Evolutionary conservation across 2,888 invertebrate species (phyloP), one percentile per base, ranked within the genome.

Genomic region (Cordylochernes scorpioides): DNA sequence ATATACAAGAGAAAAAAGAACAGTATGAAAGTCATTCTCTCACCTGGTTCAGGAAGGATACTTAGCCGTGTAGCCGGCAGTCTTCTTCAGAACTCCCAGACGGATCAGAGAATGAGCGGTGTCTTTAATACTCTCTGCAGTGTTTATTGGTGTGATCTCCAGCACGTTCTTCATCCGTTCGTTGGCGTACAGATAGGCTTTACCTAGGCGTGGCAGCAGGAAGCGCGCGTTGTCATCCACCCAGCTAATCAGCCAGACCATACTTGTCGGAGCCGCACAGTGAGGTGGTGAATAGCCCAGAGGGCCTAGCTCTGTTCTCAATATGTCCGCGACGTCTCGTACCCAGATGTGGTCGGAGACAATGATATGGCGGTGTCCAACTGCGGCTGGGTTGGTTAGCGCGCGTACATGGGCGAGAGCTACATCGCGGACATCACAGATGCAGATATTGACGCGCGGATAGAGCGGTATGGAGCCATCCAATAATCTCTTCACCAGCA

Each of bases 71-170:
- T 42, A 44, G 15, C 39, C 35, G 28, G 35, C 36, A 2, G 45
- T 41, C 17, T 47, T 48, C 40, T 50, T 50, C 5, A 55, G 43
- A 19, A 58, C 45, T 18, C 57, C 58, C 17, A 46, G 43, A 29
- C 59, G 56, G 18, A 59, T 55, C 34, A 59, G 42, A 19, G 50
- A 48, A 43, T 58, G 52, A 6, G 50, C 55, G 52, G 58, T 59
- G 30, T 58, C 58, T 28, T 56, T 43, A 13, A 59, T 33, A 3
- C 55, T 52, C 13, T 51, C 47, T 27, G 51, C 48, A 7, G 48
- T 41, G 29, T 52, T 49, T 10, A 45, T 42, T 31, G 53, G 54
- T 7, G 50, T 45, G 13, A 59, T 45, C 13, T 49, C 50, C 5
- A 58, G 45, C 3, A 54, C 45, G 7, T 49, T 47, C 38, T 47